Conservation (phyloP, 2,113 vertebrate genomes). For the Marmota flaviventris region DNA sequence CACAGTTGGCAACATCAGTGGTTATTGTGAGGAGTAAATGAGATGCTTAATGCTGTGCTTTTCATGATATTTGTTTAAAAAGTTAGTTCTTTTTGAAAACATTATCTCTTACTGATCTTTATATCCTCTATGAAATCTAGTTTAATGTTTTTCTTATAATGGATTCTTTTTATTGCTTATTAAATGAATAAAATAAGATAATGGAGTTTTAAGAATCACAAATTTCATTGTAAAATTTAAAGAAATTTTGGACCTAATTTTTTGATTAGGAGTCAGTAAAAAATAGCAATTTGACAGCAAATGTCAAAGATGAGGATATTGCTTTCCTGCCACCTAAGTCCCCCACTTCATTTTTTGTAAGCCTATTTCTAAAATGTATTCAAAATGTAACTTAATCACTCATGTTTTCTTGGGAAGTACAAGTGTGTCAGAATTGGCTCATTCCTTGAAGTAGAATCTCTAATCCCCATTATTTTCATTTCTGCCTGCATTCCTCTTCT, state of each 20-base stretch:
- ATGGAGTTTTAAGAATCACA: background rate
- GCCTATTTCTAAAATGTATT: background rate
- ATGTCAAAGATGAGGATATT: background rate
- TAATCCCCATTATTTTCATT: background rate
- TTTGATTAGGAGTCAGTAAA: background rate
- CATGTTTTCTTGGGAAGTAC: background rate
- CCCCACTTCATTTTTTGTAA: background rate
- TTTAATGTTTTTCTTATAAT: background rate
- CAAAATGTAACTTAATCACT: background rate
- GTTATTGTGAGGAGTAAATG: background rate
- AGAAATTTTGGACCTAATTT: background rate
- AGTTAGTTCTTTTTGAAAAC: background rate
- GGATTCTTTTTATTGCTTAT: background rate
- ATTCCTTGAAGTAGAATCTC: background rate
- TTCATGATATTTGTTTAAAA: background rate
- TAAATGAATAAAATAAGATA: constrained; percentile 16
- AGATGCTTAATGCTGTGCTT: background rate
- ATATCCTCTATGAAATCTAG: background rate
- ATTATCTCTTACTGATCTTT: background rate
- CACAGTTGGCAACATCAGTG: background rate
- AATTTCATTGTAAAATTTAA: background rate
- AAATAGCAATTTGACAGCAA: background rate
- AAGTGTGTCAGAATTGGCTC: background rate
- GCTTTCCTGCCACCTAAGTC: background rate
- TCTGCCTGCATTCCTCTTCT: background rate